Base-by-base conservation (phyloP, 2,888 invertebrate genomes). In the Thysanoteuthis rhombus region DNA sequence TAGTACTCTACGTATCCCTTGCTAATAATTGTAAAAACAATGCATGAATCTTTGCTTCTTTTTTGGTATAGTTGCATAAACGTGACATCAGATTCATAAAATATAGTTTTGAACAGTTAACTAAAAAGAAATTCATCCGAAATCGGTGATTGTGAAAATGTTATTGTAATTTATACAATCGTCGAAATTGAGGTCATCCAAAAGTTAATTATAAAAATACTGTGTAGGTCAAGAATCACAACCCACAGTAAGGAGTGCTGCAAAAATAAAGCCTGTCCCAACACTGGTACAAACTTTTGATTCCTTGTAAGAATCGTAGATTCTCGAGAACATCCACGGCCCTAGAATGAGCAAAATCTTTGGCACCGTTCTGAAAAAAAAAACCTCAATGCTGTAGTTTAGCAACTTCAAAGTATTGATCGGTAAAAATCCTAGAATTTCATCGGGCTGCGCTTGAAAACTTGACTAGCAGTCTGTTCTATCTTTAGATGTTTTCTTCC, bases 21-120 rank as follows among this genome's bases (percentile, higher is more conserved):
- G 93, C 96, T 96, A 38, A 97, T 94, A 94, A 96, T 97, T 3
- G 96, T 96, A 6, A 96, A 96, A 28, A 96, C 96, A 12, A 97
- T 94, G 94, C 96, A 96, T 93, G 96, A 93, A 94, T 97, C 25
- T 91, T 90, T 93, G 38, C 91, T 47, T 22, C 28, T 42, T 39
- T 39, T n/a, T 47, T 91, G 5, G 39, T 93, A 91, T 16, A 93
- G 19, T 45, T 89, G 8, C 32, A 39, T 94, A 90, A 95, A 95
- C 28, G 95, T 95, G 89, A 95, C 94, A 93, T 94, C 94, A 12
- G 94, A 93, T 47, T 93, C 90, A 36, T 47, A 90, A 40, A 36
- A n/a, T 39, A 58, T 45, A 28, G 95, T 95, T 32, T 95, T 94
- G 22, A 97, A 89, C 42, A 95, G 95, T 10, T 95, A 95, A 19